Evolutionary conservation across 2,888 invertebrate genomes (phyloP), one percentile per base, ranked within the genome.

Genomic region (Laothoe populi): DNA sequence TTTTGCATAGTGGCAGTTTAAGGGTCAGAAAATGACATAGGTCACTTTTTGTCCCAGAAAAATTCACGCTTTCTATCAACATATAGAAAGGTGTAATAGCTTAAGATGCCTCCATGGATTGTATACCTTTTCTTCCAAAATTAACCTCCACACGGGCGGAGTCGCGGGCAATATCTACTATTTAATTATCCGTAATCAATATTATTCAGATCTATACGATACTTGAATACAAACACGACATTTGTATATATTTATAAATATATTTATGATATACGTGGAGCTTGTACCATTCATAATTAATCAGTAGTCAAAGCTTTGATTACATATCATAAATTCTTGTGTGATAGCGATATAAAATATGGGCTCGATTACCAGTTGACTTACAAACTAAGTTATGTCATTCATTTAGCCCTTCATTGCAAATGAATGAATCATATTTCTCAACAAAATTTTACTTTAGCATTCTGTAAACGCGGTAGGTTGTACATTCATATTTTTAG

Each of bases 271-370:
- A 24, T 7, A 21, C 8, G 1, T 8, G 2, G 5, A 48, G 3
- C 0, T 5, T 4, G n/a, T 19, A 53, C 4, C 4, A 11, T 53
- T 53, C 0, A 49, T 53, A n/a, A 35, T 35, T 35, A 53, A 53
- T 53, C 53, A 53, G 16, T 11, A 53, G 16, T 24, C 26, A 19
- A 24, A 21, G 26, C 26, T 31, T 61, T 57, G 57, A 45, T 57
- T 57, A 45, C 31, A 23, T 57, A 4, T 57, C 44, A 61, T 61
- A 45, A 61, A 49, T 60, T 35, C n/a, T 46, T n/a, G 13, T 21
- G 13, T 35, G 57, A 44, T 44, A 57, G 24, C 57, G n/a, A 35
- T 16, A 61, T 57, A 40, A 57, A 45, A 21, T 57, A 61, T 61
- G 31, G 42, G 35, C 21, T 57, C 35, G 31, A 35, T 53, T 31